Conservation (phyloP, 1,140 invertebrate genomes). For the Wasmannia auropunctata region DNA sequence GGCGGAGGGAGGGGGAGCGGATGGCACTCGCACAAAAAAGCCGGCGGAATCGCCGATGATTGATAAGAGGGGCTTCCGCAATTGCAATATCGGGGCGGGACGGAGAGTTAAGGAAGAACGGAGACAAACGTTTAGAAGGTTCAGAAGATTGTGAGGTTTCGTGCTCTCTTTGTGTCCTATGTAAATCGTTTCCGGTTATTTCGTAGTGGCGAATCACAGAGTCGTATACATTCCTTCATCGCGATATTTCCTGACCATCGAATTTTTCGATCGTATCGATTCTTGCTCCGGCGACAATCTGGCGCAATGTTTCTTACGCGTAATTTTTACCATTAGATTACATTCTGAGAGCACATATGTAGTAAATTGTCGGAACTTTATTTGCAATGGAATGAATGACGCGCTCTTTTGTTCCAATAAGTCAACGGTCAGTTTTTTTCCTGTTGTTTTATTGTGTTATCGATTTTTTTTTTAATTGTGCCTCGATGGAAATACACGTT, state of each 20-base stretch:
- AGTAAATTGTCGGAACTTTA: background rate
- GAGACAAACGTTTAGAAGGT: background rate
- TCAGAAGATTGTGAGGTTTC: no score
- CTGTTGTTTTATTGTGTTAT: background rate
- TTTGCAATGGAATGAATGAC: background rate
- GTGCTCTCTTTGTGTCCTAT: background rate
- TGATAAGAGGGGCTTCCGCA: constrained; percentile 20
- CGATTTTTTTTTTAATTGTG: background rate
- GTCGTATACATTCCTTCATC: no score
- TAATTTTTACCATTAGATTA: background rate
- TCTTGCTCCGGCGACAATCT: background rate
- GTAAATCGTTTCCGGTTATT: background rate
- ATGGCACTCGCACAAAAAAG: background rate
- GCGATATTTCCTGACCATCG: background rate
- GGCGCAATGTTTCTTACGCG: background rate
- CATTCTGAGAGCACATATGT: background rate
- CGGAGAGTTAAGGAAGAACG: background rate
- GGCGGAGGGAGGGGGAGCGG: no score
- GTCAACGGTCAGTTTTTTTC: background rate
- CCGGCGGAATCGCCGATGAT: background rate
- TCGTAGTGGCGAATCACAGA: background rate
- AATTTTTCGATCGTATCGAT: background rate
- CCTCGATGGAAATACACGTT: background rate
- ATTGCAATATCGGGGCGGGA: background rate
- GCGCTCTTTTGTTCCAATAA: background rate